Percentiles rank a stretch among this genome's conserved stretches.
These are phyloP conservation scores for Zaprionus africanus DNA, from an alignment of 1,140 invertebrate species.

Conservation along the genomic window DNA sequence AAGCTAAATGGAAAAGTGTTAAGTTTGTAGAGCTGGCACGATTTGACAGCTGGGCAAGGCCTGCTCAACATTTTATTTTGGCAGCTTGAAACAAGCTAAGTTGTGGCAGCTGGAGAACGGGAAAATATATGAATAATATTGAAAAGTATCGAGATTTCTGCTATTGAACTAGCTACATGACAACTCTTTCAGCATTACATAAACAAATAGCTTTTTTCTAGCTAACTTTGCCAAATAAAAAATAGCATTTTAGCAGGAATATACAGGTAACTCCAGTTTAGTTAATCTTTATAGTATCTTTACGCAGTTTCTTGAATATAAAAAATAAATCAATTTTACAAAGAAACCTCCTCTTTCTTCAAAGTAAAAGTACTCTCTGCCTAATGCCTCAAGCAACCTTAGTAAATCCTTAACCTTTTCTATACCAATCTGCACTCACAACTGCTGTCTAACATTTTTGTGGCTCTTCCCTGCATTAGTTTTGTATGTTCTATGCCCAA, in stretches of 20 bases:
- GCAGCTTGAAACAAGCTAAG: neutral
- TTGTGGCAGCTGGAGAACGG: neutral
- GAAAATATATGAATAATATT: neutral
- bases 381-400: neutral
- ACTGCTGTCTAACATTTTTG: neutral
- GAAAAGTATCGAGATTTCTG: too few relatives aligned
- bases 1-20: neutral
- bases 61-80: neutral
- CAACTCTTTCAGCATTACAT: too few relatives aligned
- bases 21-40: neutral
- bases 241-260: neutral
- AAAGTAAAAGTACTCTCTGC: too few relatives aligned
- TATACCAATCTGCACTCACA: neutral
- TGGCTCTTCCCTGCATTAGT: neutral
- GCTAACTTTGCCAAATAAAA: neutral
- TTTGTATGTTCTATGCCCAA: neutral
- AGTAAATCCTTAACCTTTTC: neutral
- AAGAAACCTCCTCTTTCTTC: too few relatives aligned
- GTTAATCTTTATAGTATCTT: neutral
- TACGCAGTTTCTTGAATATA: neutral
- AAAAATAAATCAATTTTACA: too few relatives aligned
- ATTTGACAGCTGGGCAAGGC: neutral
- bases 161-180: too few relatives aligned
- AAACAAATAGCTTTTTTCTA: too few relatives aligned
- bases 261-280: neutral